Percentiles rank a stretch among this genome's conserved stretches.
Conservation (phyloP, 2,113 vertebrate genomes). For the Rousettus leschenaultii region DNA sequence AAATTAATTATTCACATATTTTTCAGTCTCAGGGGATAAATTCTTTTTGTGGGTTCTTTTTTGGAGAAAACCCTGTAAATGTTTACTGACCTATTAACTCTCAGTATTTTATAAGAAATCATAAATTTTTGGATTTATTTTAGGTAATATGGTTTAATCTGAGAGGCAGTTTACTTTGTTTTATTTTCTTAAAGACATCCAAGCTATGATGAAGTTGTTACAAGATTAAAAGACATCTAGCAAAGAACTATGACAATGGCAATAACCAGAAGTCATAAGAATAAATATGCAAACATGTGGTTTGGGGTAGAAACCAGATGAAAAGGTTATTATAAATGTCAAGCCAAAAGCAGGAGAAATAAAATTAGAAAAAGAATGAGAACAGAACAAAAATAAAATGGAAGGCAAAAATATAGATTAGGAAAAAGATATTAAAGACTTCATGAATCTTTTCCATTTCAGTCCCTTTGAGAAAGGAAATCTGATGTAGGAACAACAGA, state of each 20-base stretch:
- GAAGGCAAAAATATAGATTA: neutral
- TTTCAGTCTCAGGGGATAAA: neutral
- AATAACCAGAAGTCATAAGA: conserved; percentile 3
- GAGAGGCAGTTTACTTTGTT: conserved; percentile 45
- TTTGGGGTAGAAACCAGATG: conserved; percentile 11
- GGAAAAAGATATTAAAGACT: neutral
- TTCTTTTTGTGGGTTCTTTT: neutral
- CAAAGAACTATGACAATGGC: neutral
- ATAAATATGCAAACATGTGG: conserved; percentile 19
- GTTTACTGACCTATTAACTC: conserved; percentile 40
- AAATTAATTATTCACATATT: conserved; percentile 49
- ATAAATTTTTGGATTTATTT: neutral
- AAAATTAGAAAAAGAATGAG: neutral
- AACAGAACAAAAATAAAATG: neutral
- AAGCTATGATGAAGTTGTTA: conserved; percentile 23
- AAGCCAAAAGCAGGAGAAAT: neutral
- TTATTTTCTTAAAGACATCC: conserved; percentile 23
- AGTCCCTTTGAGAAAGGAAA: neutral
- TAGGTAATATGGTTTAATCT: conserved; percentile 19
- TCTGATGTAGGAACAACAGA: neutral
- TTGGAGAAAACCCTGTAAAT: neutral
- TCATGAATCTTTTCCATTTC: neutral
- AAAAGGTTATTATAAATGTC: neutral
- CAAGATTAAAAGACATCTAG: neutral
- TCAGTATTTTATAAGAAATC: neutral